A percentile compares a stretch with the other conserved stretches of the same genome.
phyloP scores from a whole-genome alignment of 2,888 invertebrate species.

The Reticulitermes lucifugus region DNA sequence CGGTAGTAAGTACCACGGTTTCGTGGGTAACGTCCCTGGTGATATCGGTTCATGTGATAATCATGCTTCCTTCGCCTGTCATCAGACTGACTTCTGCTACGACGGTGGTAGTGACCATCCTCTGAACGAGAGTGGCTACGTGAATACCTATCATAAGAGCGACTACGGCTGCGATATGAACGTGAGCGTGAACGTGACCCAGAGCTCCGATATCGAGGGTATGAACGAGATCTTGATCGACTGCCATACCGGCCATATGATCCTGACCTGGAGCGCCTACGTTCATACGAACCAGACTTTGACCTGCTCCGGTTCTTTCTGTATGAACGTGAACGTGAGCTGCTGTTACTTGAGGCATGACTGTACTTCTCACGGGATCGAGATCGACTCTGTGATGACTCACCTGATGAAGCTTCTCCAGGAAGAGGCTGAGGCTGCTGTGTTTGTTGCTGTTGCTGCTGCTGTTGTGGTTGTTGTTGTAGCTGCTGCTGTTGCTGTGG shows the following conservation, averaged over 20 bases:
- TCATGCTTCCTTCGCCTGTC: conserved; percentile 59
- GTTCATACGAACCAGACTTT: conserved; percentile 50
- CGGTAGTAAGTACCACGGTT: conserved; percentile 84
- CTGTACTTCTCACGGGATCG: conserved; percentile 65
- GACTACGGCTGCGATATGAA: conserved; percentile 61
- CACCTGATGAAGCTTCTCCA: conserved; percentile 62
- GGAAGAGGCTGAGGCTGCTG: conserved; percentile 55
- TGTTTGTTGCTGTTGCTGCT: conserved; percentile 1
- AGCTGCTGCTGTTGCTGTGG: conserved; percentile 56
- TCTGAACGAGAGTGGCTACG: conserved; percentile 71
- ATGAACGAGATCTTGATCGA: conserved; percentile 65
- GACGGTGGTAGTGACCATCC: conserved; percentile 65
- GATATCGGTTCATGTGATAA: conserved; percentile 55
- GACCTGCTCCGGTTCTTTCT: conserved; percentile 59
- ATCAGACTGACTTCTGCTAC: conserved; percentile 66
- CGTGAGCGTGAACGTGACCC: conserved; percentile 58
- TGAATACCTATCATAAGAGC: conserved; percentile 65
- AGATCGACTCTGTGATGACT: conserved; percentile 75
- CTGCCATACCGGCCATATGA: conserved; percentile 53
- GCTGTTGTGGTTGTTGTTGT: neutral
- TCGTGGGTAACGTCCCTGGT: conserved; percentile 64
- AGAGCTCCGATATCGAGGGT: conserved; percentile 64
- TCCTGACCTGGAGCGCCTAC: conserved; percentile 53
- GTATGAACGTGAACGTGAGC: conserved; percentile 65
- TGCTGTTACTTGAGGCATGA: conserved; percentile 57